Evolutionary conservation across 1,140 invertebrate species (phyloP).

Genomic region (Stegodyphus mimosarum): DNA sequence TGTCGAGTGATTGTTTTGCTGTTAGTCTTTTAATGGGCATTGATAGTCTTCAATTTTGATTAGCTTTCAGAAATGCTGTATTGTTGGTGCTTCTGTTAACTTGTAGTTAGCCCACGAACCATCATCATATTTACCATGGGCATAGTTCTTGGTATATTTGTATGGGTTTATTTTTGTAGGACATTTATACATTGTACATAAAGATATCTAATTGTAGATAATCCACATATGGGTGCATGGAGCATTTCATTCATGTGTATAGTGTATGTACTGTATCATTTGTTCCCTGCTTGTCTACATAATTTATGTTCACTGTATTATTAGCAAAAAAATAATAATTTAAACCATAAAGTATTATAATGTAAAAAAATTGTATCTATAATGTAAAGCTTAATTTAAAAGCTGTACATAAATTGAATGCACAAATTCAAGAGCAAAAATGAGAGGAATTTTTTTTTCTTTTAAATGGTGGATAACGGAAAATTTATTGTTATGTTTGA

Average conservation of each 20-base stretch:
- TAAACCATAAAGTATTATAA: slow-evolving; percentile 47
- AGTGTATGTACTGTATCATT: slow-evolving; percentile 23
- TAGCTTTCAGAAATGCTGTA: slow-evolving; percentile 42
- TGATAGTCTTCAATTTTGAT: slow-evolving; percentile 32
- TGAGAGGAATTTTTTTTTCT: not conserved
- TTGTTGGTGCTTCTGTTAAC: slow-evolving; percentile 57
- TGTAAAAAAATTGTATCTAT: slow-evolving; percentile 41
- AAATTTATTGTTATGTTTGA: not conserved
- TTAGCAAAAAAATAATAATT: slow-evolving; percentile 21
- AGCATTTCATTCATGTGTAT: slow-evolving; percentile 16
- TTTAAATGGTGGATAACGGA: not conserved
- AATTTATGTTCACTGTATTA: slow-evolving; percentile 16
- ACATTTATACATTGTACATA: slow-evolving; percentile 59
- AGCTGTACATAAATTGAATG: slow-evolving; percentile 41
- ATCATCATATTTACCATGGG: slow-evolving; percentile 40
- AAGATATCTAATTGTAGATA: slow-evolving; percentile 51
- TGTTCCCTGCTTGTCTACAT: not conserved
- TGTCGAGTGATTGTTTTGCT: not conserved
- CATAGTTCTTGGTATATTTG: slow-evolving; percentile 54
- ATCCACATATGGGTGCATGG: slow-evolving; percentile 37
- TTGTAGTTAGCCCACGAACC: slow-evolving; percentile 29
- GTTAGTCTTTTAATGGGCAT: slow-evolving; percentile 35
- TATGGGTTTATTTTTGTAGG: slow-evolving; percentile 61
- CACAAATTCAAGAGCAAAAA: not conserved
- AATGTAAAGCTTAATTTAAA: slow-evolving; percentile 42